phyloP scores from a whole-genome alignment of 35 echinoderm and acorn worm genomes.

The Lytechinus variegatus region DNA sequence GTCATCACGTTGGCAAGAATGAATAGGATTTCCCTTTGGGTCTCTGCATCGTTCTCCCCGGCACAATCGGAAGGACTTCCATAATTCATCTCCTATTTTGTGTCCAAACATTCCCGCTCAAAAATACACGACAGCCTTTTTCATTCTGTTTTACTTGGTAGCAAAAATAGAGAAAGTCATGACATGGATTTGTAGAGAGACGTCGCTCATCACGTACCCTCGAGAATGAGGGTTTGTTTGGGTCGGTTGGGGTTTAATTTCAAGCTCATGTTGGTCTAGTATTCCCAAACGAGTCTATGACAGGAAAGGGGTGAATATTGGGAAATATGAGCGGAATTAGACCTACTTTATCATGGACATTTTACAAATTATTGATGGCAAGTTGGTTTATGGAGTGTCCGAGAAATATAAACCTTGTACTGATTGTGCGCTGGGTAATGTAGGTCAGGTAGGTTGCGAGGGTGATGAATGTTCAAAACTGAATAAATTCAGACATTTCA shows the following conservation, averaged over 20 bases:
- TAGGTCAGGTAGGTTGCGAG: neutral
- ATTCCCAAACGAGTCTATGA: neutral
- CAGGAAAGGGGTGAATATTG: neutral
- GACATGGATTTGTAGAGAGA: neutral
- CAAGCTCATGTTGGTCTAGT: neutral
- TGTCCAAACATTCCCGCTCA: neutral
- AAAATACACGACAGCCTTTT: neutral
- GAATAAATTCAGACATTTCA: neutral
- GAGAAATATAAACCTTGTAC: too few relatives aligned
- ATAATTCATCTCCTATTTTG: neutral
- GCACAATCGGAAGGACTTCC: neutral
- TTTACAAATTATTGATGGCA: neutral
- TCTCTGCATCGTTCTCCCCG: neutral
- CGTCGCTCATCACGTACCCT: neutral
- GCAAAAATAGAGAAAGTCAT: neutral
- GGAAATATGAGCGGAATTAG: neutral
- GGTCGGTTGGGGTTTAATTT: neutral
- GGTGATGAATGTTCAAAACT: neutral
- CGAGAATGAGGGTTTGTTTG: neutral
- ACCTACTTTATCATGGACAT: neutral
- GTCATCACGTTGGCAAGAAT: neutral
- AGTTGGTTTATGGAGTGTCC: too few relatives aligned
- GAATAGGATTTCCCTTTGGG: neutral
- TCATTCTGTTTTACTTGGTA: neutral
- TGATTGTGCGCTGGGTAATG: too few relatives aligned